These are phyloP conservation scores for Hermatobates lingyangjiaoensis DNA, from an alignment of 1,140 invertebrate species.

Conservation along the genomic window DNA sequence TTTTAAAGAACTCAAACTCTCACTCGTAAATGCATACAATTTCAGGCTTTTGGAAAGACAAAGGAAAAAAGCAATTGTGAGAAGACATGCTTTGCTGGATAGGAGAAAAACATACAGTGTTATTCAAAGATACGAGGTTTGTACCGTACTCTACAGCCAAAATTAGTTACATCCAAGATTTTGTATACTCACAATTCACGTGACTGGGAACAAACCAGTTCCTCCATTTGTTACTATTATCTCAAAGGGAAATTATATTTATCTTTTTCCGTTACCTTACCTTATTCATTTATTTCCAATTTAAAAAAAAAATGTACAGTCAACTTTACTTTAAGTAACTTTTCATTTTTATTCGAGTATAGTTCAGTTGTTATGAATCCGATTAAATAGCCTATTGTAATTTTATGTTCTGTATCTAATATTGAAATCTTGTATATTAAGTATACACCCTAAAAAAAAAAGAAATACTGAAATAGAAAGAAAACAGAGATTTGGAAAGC, in stretches of 20 bases:
- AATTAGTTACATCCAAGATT: neutral
- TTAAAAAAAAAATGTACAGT: neutral
- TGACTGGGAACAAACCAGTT: neutral
- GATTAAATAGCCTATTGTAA: too few relatives aligned
- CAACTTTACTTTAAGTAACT: neutral
- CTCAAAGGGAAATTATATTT: neutral
- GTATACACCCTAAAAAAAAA: too few relatives aligned
- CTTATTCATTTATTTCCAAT: neutral
- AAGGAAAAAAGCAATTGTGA: constrained; percentile 48
- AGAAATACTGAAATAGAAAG: too few relatives aligned
- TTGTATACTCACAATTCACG: neutral
- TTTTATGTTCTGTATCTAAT: too few relatives aligned
- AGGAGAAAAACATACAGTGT: constrained; percentile 38
- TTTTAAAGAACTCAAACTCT: constrained; percentile 3
- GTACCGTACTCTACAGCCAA: constrained; percentile 1
- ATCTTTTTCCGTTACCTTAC: neutral
- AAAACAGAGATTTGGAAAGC: too few relatives aligned
- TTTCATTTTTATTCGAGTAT: too few relatives aligned
- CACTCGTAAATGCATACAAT: constrained; percentile 31
- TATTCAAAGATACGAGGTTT: constrained; percentile 42
- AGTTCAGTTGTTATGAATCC: too few relatives aligned
- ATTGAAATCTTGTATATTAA: too few relatives aligned
- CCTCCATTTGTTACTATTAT: neutral
- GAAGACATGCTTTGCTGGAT: constrained; percentile 60
- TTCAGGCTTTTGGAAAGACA: constrained; percentile 47